Evolutionary conservation across 2,888 invertebrate species (phyloP).

Genomic region (Diogma glabrata): DNA sequence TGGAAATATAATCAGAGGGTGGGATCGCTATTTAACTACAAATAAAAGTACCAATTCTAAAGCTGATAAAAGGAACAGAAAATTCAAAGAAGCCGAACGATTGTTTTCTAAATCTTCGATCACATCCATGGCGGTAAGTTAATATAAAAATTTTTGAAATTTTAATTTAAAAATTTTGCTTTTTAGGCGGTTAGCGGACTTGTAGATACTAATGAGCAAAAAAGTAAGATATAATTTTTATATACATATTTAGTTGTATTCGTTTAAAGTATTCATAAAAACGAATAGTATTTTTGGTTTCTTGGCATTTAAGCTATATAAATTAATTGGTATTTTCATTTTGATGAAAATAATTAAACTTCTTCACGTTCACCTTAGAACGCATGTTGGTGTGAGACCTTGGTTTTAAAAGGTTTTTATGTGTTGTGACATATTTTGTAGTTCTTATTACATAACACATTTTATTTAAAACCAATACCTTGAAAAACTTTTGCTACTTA

Average conservation of each 20-base stretch:
- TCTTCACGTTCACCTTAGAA: too few relatives aligned
- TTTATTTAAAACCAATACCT: too few relatives aligned
- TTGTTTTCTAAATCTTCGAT: conserved; percentile 96
- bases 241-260: neutral
- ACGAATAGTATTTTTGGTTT: conserved; percentile 13
- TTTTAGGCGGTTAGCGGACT: conserved; percentile 70
- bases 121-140: conserved; percentile 78
- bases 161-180: conserved; percentile 3
- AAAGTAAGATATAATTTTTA: conserved; percentile 48
- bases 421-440: too few relatives aligned
- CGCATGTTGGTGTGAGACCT: too few relatives aligned
- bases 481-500: too few relatives aligned
- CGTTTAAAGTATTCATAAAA: neutral
- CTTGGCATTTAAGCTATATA: too few relatives aligned
- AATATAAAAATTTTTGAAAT: neutral
- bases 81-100: conserved; percentile 95
- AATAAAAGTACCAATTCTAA: conserved; percentile 91
- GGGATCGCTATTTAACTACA: conserved; percentile 92
- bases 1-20: conserved; percentile 96
- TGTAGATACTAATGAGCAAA: conserved; percentile 62
- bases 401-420: too few relatives aligned
- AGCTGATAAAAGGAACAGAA: conserved; percentile 89
- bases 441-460: too few relatives aligned
- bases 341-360: too few relatives aligned
- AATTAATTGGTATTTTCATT: too few relatives aligned